phyloP scores from a whole-genome alignment of 2,113 vertebrate genomes.

The Meleagris gallopavo region DNA sequence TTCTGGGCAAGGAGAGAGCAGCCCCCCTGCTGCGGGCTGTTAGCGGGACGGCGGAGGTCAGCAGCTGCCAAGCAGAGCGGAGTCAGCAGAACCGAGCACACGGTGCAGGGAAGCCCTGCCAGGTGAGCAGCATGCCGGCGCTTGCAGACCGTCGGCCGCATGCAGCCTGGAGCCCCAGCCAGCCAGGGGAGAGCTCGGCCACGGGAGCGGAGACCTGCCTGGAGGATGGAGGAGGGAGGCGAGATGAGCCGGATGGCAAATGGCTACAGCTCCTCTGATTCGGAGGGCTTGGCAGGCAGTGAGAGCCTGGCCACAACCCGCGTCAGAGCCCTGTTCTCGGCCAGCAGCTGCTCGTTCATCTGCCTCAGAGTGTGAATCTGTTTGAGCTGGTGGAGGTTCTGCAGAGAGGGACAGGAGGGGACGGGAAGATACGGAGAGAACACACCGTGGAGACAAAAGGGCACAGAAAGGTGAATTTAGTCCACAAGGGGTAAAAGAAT shows the following conservation, averaged over 20 bases:
- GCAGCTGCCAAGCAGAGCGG: neutral
- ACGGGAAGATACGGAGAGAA: conserved; percentile 73
- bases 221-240: conserved; percentile 74
- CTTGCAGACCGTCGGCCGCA: neutral
- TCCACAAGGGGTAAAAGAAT: conserved; percentile 37
- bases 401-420: conserved; percentile 79
- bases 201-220: conserved; percentile 76
- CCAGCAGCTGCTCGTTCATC: conserved; percentile 90
- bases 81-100: neutral
- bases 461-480: conserved; percentile 69
- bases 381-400: conserved; percentile 92
- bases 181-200: conserved; percentile 13
- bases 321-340: conserved; percentile 94
- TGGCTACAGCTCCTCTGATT: conserved; percentile 91
- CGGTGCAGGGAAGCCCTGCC: neutral
- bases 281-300: conserved; percentile 84
- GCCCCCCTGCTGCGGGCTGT: rapidly evolving
- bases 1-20: neutral
- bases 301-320: conserved; percentile 89
- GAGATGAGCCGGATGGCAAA: conserved; percentile 73
- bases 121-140: neutral
- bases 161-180: neutral
- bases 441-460: conserved; percentile 64
- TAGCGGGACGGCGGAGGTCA: neutral
- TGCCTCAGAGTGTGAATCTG: conserved; percentile 90